Conservation (phyloP, 2,113 vertebrate species). For the Ranitomeya variabilis region DNA sequence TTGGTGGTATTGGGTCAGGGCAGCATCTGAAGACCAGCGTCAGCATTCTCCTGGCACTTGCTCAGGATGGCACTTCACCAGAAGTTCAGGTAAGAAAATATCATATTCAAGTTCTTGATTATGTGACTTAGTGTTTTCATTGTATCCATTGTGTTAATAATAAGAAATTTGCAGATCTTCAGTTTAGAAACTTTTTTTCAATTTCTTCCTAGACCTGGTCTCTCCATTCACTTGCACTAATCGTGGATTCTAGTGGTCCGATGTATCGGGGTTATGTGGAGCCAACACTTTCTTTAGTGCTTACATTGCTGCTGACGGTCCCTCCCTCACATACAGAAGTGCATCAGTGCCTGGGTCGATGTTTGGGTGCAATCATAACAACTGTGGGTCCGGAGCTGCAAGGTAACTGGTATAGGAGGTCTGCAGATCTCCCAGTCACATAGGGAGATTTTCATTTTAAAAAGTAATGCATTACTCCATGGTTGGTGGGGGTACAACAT, state of each 20-base stretch:
- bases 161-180: neutral
- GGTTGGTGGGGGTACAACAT: no score
- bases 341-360: constrained; percentile 95
- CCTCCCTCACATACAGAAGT: constrained; percentile 96
- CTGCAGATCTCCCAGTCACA: neutral
- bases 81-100: constrained; percentile 89
- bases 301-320: constrained; percentile 92
- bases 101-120: neutral
- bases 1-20: constrained; percentile 97
- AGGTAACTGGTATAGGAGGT: constrained; percentile 73
- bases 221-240: constrained; percentile 95
- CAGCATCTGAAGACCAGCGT: constrained; percentile 98
- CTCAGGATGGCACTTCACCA: constrained; percentile 94
- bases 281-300: constrained; percentile 92
- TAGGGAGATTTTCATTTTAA: no score
- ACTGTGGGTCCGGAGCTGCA: constrained; percentile 97
- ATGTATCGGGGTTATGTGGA: constrained; percentile 99
- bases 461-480: no score
- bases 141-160: neutral
- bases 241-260: constrained; percentile 97
- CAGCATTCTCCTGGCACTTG: constrained; percentile 94
- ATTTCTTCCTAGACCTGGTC: constrained; percentile 88
- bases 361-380: constrained; percentile 96
- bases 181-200: neutral
- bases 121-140: neutral